phyloP scores from a whole-genome alignment of 2,888 invertebrate genomes.

The Apamea monoglypha region DNA sequence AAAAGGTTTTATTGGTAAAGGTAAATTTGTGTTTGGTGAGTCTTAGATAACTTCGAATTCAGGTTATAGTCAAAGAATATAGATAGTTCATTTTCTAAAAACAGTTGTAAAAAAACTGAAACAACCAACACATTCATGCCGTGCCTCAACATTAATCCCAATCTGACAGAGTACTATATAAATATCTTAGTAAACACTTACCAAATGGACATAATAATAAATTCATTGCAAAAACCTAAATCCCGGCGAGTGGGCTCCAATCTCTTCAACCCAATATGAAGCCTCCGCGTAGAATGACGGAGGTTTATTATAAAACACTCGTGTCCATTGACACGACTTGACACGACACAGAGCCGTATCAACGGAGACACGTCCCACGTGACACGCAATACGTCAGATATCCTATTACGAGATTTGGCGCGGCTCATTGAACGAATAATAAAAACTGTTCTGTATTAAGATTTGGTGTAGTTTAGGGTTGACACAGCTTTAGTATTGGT shows the following conservation, averaged over 20 bases:
- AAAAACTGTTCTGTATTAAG: slow-evolving; percentile 23
- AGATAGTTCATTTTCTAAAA: background rate
- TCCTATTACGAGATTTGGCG: slow-evolving; percentile 38
- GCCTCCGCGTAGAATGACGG: background rate
- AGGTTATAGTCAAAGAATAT: background rate
- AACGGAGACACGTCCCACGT: slow-evolving; percentile 2
- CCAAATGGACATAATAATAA: slow-evolving; percentile 32
- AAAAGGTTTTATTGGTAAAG: background rate
- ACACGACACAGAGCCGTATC: slow-evolving; percentile 17
- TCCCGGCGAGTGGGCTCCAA: background rate
- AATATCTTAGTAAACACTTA: slow-evolving; percentile 22
- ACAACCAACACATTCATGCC: background rate
- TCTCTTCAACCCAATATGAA: slow-evolving; percentile 33
- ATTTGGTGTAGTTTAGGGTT: background rate
- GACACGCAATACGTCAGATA: slow-evolving; percentile 35
- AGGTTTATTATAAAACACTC: slow-evolving; percentile 45
- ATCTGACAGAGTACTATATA: background rate
- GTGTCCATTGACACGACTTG: slow-evolving; percentile 30
- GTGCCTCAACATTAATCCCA: slow-evolving; percentile 14
- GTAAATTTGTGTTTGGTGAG: background rate
- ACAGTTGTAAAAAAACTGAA: background rate
- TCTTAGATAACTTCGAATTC: background rate
- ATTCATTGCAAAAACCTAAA: slow-evolving; percentile 39
- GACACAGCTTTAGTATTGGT: background rate
- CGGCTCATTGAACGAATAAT: slow-evolving; percentile 30